Conservation (phyloP, 2,113 vertebrate species). For the Apaloderma vittatum region DNA sequence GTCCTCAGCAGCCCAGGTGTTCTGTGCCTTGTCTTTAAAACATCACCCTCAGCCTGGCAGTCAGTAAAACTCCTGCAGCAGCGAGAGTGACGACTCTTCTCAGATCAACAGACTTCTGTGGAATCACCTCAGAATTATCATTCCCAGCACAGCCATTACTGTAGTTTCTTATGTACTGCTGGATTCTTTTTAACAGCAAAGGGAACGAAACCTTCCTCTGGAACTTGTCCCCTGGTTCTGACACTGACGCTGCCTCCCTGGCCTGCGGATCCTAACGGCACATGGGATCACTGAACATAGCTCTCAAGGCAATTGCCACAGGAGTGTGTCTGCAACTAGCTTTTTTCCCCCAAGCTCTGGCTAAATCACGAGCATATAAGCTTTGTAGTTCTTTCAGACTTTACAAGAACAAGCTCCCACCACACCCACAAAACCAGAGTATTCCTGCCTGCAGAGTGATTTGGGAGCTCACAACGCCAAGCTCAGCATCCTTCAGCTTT, state of each 20-base stretch:
- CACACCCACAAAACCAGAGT: not conserved
- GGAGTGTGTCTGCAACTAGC: fast-evolving
- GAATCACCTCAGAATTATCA: not conserved
- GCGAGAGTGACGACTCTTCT: not conserved
- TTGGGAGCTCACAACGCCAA: not conserved
- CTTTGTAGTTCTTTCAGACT: not conserved
- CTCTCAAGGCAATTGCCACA: not conserved
- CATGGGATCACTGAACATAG: fast-evolving
- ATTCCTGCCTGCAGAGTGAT: not conserved
- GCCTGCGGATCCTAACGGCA: not conserved
- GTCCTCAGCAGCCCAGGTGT: no score
- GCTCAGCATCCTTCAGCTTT: not conserved
- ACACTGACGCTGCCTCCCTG: not conserved
- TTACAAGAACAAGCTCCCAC: not conserved
- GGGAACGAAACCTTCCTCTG: not conserved
- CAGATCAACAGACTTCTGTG: fast-evolving
- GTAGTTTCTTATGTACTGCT: not conserved
- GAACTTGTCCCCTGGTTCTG: not conserved
- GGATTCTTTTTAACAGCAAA: not conserved
- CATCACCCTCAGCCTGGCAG: not conserved
- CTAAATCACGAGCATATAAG: not conserved
- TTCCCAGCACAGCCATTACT: not conserved
- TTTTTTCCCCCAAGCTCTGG: not conserved
- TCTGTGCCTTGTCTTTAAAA: not conserved
- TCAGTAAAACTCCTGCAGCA: not conserved